Evolutionary conservation across 2,888 invertebrate species (phyloP).

Genomic region (Orchesellides sinensis): DNA sequence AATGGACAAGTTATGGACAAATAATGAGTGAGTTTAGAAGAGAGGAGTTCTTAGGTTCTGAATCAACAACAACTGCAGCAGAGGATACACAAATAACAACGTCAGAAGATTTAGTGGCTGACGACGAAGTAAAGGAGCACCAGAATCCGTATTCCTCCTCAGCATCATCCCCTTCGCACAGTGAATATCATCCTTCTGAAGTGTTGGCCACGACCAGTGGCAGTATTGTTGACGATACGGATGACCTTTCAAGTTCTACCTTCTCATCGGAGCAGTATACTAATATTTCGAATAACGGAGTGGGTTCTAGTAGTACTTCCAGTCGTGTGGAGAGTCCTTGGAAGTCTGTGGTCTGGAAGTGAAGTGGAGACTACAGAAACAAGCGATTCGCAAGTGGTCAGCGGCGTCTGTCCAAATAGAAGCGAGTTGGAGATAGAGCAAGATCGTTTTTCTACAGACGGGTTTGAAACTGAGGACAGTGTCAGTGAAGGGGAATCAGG

Average conservation of each 20-base stretch:
- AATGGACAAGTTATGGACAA: slow-evolving; percentile 55
- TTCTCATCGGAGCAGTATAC: not conserved
- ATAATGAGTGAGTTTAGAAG: slow-evolving; percentile 57
- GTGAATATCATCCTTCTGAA: slow-evolving; percentile 11
- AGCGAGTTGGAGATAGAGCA: too few species aligned
- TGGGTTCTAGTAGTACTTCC: not conserved
- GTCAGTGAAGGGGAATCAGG: slow-evolving; percentile 18
- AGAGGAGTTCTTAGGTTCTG: slow-evolving; percentile 42
- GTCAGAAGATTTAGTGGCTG: too few species aligned
- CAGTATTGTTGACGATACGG: slow-evolving; percentile 36
- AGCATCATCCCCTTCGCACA: slow-evolving; percentile 20
- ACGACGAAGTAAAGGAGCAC: too few species aligned
- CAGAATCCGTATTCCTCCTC: slow-evolving; percentile 14
- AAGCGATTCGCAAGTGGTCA: not conserved
- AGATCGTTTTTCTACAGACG: slow-evolving; percentile 35
- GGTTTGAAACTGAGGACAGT: slow-evolving; percentile 50
- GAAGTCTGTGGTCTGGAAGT: not conserved
- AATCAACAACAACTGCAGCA: slow-evolving; percentile 6
- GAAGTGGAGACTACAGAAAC: slow-evolving; percentile 29
- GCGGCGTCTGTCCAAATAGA: too few species aligned
- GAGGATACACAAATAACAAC: not conserved
- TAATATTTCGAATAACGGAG: slow-evolving; percentile 14
- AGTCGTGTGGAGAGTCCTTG: not conserved
- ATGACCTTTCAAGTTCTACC: slow-evolving; percentile 30
- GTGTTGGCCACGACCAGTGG: slow-evolving; percentile 23